Conservation (phyloP, 37 sponge, comb jelly and placozoan genomes). For the Lycopodina hypogea region DNA sequence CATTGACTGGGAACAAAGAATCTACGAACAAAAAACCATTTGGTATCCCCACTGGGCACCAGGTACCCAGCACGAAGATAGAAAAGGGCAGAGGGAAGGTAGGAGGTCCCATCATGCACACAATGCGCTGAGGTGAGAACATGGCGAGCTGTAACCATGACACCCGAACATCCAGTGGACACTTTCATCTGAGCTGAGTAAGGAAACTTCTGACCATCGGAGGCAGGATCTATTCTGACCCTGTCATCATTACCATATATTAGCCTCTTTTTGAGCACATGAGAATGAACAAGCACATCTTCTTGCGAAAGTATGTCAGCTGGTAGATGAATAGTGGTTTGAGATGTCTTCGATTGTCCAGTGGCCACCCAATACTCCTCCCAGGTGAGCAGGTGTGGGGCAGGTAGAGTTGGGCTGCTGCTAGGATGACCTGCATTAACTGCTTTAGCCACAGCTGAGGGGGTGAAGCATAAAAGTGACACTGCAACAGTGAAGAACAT, state of each 20-base stretch:
- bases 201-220: conserved; percentile 54
- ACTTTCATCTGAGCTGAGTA: conserved; percentile 69
- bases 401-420: too few species aligned
- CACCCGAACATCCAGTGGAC: conserved; percentile 86
- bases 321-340: conserved; percentile 1
- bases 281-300: not conserved
- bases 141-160: conserved; percentile 42
- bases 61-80: conserved; percentile 56
- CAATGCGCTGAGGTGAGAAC: conserved; percentile 91
- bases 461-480: not conserved
- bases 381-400: conserved; percentile 15
- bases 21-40: conserved; percentile 49
- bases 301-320: not conserved
- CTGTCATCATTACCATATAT: conserved; percentile 76
- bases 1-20: conserved; percentile 67
- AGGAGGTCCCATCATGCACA: conserved; percentile 58
- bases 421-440: too few species aligned
- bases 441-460: too few species aligned
- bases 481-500: too few species aligned
- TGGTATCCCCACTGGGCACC: conserved; percentile 14
- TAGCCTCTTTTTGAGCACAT: conserved; percentile 24
- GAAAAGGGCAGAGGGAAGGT: conserved; percentile 36
- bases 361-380: conserved; percentile 29
- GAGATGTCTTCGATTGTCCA: conserved; percentile 3
- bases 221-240: conserved; percentile 46